Evolutionary conservation across 2,888 invertebrate genomes (phyloP).

Genomic region (Eilema griseolum): DNA sequence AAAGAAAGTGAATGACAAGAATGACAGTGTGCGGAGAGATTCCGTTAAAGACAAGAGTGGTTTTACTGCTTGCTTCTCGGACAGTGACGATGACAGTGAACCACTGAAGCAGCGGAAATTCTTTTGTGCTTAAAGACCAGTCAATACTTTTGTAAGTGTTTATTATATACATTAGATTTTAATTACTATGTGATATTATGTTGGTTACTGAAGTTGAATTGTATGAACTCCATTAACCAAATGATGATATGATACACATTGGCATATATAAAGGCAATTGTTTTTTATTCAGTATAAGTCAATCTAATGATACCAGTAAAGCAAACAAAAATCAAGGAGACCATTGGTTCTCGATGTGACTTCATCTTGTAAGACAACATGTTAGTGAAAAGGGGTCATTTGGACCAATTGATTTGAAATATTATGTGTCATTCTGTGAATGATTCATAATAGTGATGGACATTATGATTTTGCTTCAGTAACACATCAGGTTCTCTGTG

Average conservation of each 20-base stretch:
- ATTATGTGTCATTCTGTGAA: not conserved
- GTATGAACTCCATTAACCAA: not conserved
- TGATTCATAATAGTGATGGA: not conserved
- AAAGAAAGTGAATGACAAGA: conserved; percentile 60
- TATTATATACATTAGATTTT: conserved; percentile 26
- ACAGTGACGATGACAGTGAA: conserved; percentile 79
- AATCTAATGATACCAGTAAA: not conserved
- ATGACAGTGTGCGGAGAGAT: conserved; percentile 60
- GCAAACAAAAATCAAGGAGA: not conserved
- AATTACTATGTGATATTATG: conserved; percentile 19
- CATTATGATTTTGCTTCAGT: conserved; percentile 12
- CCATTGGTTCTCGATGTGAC: no score
- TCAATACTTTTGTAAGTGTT: conserved; percentile 26
- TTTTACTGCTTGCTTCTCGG: conserved; percentile 78
- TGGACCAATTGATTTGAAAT: not conserved
- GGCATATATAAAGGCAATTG: not conserved
- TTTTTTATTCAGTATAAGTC: not conserved
- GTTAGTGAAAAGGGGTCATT: not conserved
- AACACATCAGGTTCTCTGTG: conserved; percentile 25
- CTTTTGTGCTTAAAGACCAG: conserved; percentile 62
- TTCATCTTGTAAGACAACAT: no score
- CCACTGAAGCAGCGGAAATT: conserved; percentile 72
- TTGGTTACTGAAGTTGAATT: not conserved
- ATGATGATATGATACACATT: not conserved
- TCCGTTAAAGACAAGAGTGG: conserved; percentile 76